phyloP scores from a whole-genome alignment of 2,888 invertebrate genomes.

The Lobophora halterata region DNA sequence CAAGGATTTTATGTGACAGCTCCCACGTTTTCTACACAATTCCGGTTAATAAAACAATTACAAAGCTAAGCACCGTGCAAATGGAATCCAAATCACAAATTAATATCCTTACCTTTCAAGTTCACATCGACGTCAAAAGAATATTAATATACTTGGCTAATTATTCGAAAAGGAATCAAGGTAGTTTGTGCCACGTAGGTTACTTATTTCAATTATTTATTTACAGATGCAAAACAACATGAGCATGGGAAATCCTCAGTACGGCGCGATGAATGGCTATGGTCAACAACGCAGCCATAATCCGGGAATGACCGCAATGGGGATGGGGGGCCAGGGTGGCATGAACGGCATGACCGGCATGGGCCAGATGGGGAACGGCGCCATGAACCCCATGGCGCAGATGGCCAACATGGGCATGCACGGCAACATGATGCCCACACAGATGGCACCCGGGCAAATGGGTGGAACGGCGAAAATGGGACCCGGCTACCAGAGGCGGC shows the following conservation, averaged over 20 bases:
- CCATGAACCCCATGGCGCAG: conserved; percentile 87
- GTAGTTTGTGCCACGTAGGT: conserved; percentile 31
- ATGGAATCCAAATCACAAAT: conserved; percentile 12
- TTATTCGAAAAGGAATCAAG: conserved; percentile 19
- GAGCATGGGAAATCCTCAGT: conserved; percentile 83
- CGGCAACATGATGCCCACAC: conserved; percentile 84
- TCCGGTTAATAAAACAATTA: neutral
- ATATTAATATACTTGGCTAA: conserved; percentile 14
- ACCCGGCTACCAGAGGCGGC: conserved; percentile 86
- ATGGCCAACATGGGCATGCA: conserved; percentile 89
- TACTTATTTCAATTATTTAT: conserved; percentile 30
- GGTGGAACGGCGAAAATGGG: conserved; percentile 85
- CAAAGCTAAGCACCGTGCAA: conserved; percentile 1
- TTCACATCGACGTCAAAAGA: conserved; percentile 11
- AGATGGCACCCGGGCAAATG: conserved; percentile 86
- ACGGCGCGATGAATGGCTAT: conserved; percentile 82
- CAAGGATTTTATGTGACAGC: too few species aligned
- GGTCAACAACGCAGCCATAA: conserved; percentile 81
- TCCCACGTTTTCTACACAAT: neutral
- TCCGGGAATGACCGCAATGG: conserved; percentile 78
- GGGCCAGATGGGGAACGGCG: conserved; percentile 81
- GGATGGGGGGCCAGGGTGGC: conserved; percentile 77
- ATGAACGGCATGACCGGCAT: conserved; percentile 83
- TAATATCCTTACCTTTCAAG: conserved; percentile 6
- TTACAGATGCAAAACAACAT: conserved; percentile 84